phyloP scores from a whole-genome alignment of 2,888 invertebrate genomes.

The Drosophila gaucha region DNA sequence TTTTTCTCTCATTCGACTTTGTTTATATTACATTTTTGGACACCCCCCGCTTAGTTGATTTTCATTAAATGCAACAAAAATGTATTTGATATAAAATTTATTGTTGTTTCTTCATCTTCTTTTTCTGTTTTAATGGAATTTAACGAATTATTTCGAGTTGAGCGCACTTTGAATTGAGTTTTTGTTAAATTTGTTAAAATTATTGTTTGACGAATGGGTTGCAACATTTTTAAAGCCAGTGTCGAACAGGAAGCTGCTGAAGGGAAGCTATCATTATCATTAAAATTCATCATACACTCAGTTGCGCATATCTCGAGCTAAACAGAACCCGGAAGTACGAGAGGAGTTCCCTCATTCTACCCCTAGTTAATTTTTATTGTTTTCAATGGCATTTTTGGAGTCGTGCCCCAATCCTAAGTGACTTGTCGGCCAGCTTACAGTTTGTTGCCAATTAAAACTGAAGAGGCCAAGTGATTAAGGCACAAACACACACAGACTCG shows the following conservation, averaged over 20 bases:
- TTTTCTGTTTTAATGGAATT: conserved; percentile 25
- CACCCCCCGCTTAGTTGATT: conserved; percentile 38
- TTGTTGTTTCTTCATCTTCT: conserved; percentile 13
- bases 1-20: conserved; percentile 12
- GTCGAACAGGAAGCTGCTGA: not conserved
- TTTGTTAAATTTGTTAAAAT: conserved; percentile 44
- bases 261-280: conserved; percentile 33
- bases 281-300: conserved; percentile 42
- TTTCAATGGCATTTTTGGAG: conserved; percentile 57
- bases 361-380: conserved; percentile 63
- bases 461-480: conserved; percentile 76
- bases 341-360: conserved; percentile 6
- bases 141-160: conserved; percentile 66
- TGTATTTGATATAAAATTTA: conserved; percentile 36
- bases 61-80: conserved; percentile 63
- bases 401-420: conserved; percentile 48
- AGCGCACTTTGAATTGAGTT: conserved; percentile 47
- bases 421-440: conserved; percentile 65
- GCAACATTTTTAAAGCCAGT: conserved; percentile 36
- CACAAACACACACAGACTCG: conserved; percentile 24
- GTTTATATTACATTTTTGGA: conserved; percentile 54
- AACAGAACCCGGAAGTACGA: conserved; percentile 38
- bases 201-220: conserved; percentile 38
- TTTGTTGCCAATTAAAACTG: conserved; percentile 80
- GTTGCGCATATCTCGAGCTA: conserved; percentile 49